Base-by-base conservation (phyloP, 1,140 invertebrate genomes). In the Ganaspis sp. region DNA sequence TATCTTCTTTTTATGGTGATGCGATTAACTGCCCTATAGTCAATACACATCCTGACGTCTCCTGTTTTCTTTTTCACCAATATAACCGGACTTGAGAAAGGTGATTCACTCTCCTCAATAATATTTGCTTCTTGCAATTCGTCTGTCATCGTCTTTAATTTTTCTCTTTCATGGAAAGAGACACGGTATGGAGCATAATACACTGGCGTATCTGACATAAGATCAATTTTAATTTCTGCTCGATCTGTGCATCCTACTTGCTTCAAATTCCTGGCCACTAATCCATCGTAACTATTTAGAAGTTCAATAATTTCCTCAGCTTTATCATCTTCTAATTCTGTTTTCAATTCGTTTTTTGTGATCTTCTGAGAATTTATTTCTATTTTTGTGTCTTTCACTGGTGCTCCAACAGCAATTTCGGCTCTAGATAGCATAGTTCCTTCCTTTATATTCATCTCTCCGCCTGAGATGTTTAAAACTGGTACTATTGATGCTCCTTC, bases 21-120 rank as follows among this genome's bases (percentile, higher is more conserved):
- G 58, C 42, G 72, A 74, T 72, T 88, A 85, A 26, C 74, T 21
- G n/a, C 71, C 71, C 21, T 84, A 77, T 90, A 93, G 78, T 91
- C 87, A 0, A 90, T 74, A 58, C 85, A 86, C 54, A 91, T 70
- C 12, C 91, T 58, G 8, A 73, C 70, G 1, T 78, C 69, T 0
- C 87, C 87, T 19, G 80, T 81, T 19, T 83, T 83, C 34, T 89
- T 90, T 26, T 74, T 54, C 1, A 90, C 85, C 6, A 90, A 75
- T 0, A 89, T 17, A 9, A 70, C 0, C 84, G 87, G n/a, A 69
- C 71, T 15, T 21, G 9, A 26, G 17, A n/a, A 15, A n/a, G n/a
- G n/a, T n/a, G n/a, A n/a, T n/a, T n/a, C n/a, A n/a, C n/a, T n/a
- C n/a, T n/a, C n/a, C n/a, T n/a, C n/a, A n/a, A n/a, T n/a, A n/a